A percentile compares a stretch with the other conserved stretches of the same genome.
These are phyloP conservation scores for Lanistes nyassanus DNA, from an alignment of 1,140 invertebrate genomes.

Conservation along the genomic window DNA sequence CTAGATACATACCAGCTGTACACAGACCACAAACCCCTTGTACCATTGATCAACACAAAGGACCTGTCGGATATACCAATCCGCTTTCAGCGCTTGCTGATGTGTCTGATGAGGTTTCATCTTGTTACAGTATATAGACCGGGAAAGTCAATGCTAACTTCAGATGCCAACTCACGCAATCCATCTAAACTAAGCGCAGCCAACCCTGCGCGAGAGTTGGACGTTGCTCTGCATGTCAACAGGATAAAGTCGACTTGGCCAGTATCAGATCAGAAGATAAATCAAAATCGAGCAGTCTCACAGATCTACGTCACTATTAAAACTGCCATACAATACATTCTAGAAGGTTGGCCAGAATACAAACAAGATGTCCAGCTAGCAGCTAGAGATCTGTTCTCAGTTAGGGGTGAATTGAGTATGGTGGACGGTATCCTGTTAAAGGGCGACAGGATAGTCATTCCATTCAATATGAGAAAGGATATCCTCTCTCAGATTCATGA, in stretches of 20 bases:
- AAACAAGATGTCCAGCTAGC: too few relatives aligned
- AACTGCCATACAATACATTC: background rate
- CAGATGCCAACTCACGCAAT: slow-evolving; percentile 32
- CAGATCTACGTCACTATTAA: background rate
- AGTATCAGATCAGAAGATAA: background rate
- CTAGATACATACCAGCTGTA: slow-evolving; percentile 46
- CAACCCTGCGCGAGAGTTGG: too few relatives aligned
- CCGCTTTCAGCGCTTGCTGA: slow-evolving; percentile 35
- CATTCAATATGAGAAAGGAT: background rate
- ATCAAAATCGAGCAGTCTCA: background rate
- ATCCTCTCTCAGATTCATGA: background rate
- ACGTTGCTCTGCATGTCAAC: too few relatives aligned
- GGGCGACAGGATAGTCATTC: background rate
- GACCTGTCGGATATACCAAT: slow-evolving; percentile 28
- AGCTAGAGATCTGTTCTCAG: too few relatives aligned
- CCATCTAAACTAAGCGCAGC: too few relatives aligned
- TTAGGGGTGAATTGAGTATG: background rate
- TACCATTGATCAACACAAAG: slow-evolving; percentile 40
- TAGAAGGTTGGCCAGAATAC: too few relatives aligned
- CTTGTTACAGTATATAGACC: too few relatives aligned
- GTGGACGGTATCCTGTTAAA: background rate
- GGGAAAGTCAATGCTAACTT: slow-evolving; percentile 32
- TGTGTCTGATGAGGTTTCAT: slow-evolving; percentile 34
- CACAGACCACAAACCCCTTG: slow-evolving; percentile 57
- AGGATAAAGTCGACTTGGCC: slow-evolving; percentile 41